Evolutionary conservation across 2,113 vertebrate genomes (phyloP), one percentile per base, ranked within the genome.

Genomic region (Tringa solitaria): DNA sequence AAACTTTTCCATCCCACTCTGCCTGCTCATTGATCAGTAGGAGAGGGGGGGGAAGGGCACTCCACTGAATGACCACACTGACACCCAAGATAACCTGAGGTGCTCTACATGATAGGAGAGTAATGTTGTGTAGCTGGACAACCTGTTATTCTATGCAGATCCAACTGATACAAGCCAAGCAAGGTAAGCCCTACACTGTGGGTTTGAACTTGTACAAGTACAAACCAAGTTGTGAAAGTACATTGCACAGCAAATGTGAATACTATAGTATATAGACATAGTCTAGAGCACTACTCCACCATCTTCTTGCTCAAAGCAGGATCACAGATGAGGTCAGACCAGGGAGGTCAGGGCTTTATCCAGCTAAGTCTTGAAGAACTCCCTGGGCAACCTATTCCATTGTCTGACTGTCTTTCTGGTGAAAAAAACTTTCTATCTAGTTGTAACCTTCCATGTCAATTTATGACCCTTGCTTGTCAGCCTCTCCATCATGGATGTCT

Each of bases 101-200:
- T 63, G 32, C 15, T 92, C 45, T 75, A 20, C 33, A 8, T 56
- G 37, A 68, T 0, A 63, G 35, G 9, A 50, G 4, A 84, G 23
- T 43, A 69, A 45, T 0, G 0, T 3, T 73, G 21, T 39, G 12
- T 18, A 59, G 27, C 32, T 76, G 30, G 46, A 85, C 43, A 88
- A 56, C 43, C 10, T 60, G 2, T 14, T 4, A 1, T 9, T 9
- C 28, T 35, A 3, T 20, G 24, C 3, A 9, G 33, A 69, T 39
- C 27, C 48, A 73, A 43, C 6, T 14, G n/a, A 64, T 8, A 32
- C 6, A 43, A 81, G 35, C 17, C 24, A 45, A 92, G 33, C 17
- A 91, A 67, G 32, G 27, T 41, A 46, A 76, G 54, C 10, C 26
- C 43, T 57, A 32, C 7, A 27, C 7, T 18, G 39, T 32, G 11